A percentile compares a stretch with the other conserved stretches of the same genome.
phyloP scores from a whole-genome alignment of 2,888 invertebrate genomes.

The Tenthredo distinguenda region DNA sequence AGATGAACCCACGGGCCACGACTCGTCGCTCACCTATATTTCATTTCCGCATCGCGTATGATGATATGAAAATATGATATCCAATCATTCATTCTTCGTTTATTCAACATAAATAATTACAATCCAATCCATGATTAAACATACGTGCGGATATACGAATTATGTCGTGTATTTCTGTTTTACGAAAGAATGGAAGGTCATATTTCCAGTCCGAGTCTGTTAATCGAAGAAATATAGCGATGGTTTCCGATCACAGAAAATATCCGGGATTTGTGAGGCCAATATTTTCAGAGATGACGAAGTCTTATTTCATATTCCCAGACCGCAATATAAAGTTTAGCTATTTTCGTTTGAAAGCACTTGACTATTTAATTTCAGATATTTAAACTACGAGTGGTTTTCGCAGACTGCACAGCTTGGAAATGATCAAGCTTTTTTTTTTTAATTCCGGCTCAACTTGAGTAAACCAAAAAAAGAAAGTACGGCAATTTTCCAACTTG shows the following conservation, averaged over 20 bases:
- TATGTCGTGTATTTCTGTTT: background rate
- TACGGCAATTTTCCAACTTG: background rate
- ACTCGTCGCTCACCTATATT: background rate
- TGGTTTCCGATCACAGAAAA: background rate
- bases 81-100: background rate
- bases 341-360: background rate
- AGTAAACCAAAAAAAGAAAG: background rate
- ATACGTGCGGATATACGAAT: background rate
- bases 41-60: background rate
- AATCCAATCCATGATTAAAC: background rate
- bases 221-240: background rate
- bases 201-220: background rate
- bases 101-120: background rate
- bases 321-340: background rate
- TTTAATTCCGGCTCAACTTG: background rate
- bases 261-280: background rate
- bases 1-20: background rate
- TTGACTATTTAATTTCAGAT: constrained; percentile 2
- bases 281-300: background rate
- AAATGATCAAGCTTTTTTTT: background rate
- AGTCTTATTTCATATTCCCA: background rate
- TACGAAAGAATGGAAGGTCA: background rate
- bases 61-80: background rate
- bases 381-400: constrained; percentile 2
- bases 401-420: background rate